phyloP scores from a whole-genome alignment of 2,888 invertebrate genomes.

The Clitarchus hookeri region DNA sequence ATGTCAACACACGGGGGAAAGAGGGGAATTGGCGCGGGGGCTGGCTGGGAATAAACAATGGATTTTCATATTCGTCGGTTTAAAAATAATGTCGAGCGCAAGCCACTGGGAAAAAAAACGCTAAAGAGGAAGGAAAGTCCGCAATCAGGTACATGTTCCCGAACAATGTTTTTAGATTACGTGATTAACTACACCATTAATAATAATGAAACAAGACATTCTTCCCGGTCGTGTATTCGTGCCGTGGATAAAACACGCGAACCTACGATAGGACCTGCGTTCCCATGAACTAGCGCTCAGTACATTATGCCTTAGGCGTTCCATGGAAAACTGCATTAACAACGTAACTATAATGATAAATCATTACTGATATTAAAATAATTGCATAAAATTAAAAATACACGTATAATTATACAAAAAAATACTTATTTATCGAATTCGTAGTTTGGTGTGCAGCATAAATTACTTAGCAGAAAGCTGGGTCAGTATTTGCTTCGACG shows the following conservation, averaged over 20 bases:
- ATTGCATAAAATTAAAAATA: no score
- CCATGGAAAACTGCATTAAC: background rate
- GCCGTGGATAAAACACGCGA: background rate
- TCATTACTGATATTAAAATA: no score
- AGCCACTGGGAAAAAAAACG: background rate
- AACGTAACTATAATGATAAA: no score
- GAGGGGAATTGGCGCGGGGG: background rate
- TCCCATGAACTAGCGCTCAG: background rate
- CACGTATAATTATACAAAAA: no score
- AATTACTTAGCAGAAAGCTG: no score
- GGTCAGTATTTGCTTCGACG: no score
- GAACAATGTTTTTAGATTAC: slow-evolving; percentile 8
- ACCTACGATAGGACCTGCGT: background rate
- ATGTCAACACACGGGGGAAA: slow-evolving; percentile 12
- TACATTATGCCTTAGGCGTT: background rate
- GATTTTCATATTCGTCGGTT: slow-evolving; percentile 14
- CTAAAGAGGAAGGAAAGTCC: background rate
- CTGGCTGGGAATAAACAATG: background rate
- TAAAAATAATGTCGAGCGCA: background rate
- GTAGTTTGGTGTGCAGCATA: no score
- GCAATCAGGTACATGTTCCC: slow-evolving; percentile 9
- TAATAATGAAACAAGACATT: slow-evolving; percentile 14
- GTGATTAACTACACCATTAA: slow-evolving; percentile 2
- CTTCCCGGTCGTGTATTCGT: background rate
- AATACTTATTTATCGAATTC: no score